Evolutionary conservation across 2,888 invertebrate genomes (phyloP), one percentile per base, ranked within the genome.

Genomic region (Polydrusus pterygomalis): DNA sequence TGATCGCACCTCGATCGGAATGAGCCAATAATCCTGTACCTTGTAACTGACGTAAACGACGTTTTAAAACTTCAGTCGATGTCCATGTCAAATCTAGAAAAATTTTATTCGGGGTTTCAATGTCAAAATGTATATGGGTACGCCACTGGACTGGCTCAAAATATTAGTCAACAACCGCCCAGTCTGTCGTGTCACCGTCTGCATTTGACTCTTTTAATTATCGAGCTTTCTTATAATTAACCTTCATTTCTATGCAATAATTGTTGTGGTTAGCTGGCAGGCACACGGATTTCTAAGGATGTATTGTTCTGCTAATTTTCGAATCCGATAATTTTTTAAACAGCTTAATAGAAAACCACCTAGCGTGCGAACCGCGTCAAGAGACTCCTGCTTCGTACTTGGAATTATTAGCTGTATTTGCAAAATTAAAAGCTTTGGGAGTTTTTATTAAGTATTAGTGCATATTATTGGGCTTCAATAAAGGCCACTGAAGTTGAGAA

Each of bases 151-250:
- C 38, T 38, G 58, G 58, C 10, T 38, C 15, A 60, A 38, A 60
- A 60, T 60, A 38, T 38, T 18, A 60, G 38, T 18, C 13, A 60
- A 60, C 5, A 38, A 10, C 17, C 30, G n/a, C n/a, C n/a, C n/a
- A n/a, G n/a, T n/a, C n/a, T n/a, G n/a, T 51, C 74, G 49, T 56
- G 70, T 70, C 77, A 49, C 68, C 71, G 74, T 75, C 81, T 82
- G 82, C 79, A 79, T 77, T 77, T 81, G 82, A 82, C 81, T 82
- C 81, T 81, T 81, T 80, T 79, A 80, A 80, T 84, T 80, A 83
- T 80, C 78, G 79, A 79, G 79, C 80, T 79, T 79, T 78, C 78
- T 80, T 80, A 25, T 25, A 81, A 80, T 80, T 80, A 80, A 79
- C 80, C 78, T 78, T 70, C 70, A 63, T 76, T 76, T 54, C 68